A percentile compares a stretch with the other conserved stretches of the same genome.
These are phyloP conservation scores for Carassius carassius DNA, from an alignment of 2,113 vertebrate genomes.

Conservation along the genomic window DNA sequence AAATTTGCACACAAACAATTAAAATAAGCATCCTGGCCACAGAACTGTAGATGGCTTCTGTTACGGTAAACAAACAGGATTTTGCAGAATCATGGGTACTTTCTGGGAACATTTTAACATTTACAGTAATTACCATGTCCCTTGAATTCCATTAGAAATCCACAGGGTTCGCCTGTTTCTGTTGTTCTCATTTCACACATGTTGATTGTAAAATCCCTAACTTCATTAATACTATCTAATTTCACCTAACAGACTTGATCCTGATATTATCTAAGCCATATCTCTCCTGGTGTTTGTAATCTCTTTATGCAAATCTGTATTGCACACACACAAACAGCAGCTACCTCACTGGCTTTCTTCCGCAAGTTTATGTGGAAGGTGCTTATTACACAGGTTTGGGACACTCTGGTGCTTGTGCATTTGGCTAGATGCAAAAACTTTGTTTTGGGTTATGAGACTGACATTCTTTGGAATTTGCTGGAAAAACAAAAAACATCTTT, in stretches of 20 bases:
- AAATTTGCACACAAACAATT: background rate
- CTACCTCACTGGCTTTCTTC: background rate
- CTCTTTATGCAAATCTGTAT: constrained; percentile 33
- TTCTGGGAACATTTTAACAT: constrained; percentile 7
- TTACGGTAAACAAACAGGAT: constrained; percentile 16
- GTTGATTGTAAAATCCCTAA: constrained; percentile 10
- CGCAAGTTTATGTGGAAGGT: constrained; percentile 23
- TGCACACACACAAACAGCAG: background rate
- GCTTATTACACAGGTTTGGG: constrained; percentile 36
- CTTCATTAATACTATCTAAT: constrained; percentile 19
- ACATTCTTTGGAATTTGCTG: constrained; percentile 50
- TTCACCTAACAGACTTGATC: constrained; percentile 10
- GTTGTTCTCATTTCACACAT: constrained; percentile 16
- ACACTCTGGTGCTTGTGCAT: constrained; percentile 3
- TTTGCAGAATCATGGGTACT: background rate
- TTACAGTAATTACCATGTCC: background rate
- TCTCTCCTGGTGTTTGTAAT: constrained; percentile 14
- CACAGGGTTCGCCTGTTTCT: background rate
- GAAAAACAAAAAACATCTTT: constrained; percentile 47
- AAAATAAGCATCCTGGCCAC: background rate
- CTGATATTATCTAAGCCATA: constrained; percentile 30
- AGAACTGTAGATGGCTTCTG: background rate
- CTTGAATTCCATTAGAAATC: background rate
- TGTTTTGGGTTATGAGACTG: constrained; percentile 51
- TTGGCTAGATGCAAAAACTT: constrained; percentile 23